Conservation (phyloP, 2,888 invertebrate genomes). For the Pseudococcus jackbeardsleyi region DNA sequence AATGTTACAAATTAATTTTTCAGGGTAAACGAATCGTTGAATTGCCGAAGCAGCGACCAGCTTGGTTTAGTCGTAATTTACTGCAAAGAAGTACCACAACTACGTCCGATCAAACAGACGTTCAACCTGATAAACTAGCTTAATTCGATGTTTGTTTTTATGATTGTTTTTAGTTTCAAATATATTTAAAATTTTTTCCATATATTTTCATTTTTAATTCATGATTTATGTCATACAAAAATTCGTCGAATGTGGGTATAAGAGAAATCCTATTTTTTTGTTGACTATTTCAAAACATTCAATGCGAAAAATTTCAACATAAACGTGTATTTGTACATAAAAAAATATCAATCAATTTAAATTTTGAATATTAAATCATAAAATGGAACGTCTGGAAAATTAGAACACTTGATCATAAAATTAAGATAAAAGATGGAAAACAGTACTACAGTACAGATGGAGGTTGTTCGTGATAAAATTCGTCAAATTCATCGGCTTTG, state of each 20-base stretch:
- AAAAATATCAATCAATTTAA: constrained; percentile 27
- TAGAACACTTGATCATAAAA: background rate
- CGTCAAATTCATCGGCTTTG: constrained; percentile 64
- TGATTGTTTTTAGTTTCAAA: constrained; percentile 34
- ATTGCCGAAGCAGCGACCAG: constrained; percentile 85
- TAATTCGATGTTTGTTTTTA: constrained; percentile 58
- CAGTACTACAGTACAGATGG: constrained; percentile 35
- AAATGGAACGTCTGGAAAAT: background rate
- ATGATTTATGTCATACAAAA: background rate
- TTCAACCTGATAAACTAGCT: constrained; percentile 68
- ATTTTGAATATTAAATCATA: background rate
- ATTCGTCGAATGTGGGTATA: constrained; percentile 15
- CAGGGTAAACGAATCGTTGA: constrained; percentile 84
- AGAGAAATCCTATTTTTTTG: background rate
- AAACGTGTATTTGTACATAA: constrained; percentile 34
- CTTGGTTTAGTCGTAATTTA: constrained; percentile 90
- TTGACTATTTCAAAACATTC: background rate
- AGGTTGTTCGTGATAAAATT: constrained; percentile 56
- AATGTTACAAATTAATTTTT: constrained; percentile 67
- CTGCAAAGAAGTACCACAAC: constrained; percentile 83
- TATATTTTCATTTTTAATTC: background rate
- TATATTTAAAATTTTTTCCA: constrained; percentile 9
- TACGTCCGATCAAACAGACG: constrained; percentile 72
- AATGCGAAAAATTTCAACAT: background rate
- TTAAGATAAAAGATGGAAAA: background rate